Evolutionary conservation across 2,797 vertebrate genomes (phyloP).

Genomic region (Tragopan temminckii): DNA sequence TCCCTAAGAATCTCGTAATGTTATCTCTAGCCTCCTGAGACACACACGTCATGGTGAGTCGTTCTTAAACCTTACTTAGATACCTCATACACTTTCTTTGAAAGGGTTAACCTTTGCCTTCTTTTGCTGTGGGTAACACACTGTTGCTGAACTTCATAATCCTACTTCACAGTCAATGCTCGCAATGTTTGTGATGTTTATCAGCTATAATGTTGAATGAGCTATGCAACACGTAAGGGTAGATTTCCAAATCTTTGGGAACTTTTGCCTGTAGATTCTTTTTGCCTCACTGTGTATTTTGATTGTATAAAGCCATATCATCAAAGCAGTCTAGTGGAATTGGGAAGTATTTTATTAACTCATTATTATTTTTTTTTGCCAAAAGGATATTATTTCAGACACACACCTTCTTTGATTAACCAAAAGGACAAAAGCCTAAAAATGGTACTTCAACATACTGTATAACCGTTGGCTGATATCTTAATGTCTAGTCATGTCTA

Average conservation of each 20-base stretch:
- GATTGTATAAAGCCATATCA: constrained; percentile 44
- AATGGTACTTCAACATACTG: background rate
- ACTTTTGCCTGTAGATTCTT: constrained; percentile 34
- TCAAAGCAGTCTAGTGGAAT: constrained; percentile 22
- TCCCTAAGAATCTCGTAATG: background rate
- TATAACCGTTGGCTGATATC: background rate
- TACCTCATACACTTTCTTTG: constrained; percentile 21
- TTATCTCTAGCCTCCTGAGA: background rate
- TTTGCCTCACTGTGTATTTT: constrained; percentile 55
- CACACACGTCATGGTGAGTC: background rate
- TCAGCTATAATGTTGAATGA: background rate
- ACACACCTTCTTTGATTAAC: background rate
- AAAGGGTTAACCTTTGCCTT: background rate
- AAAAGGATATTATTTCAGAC: background rate
- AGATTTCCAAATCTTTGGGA: constrained; percentile 34
- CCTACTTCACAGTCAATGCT: constrained; percentile 59
- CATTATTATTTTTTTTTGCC: background rate
- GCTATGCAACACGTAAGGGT: constrained; percentile 13
- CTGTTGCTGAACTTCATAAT: constrained; percentile 46
- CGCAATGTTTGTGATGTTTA: background rate
- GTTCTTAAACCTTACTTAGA: constrained; percentile 48
- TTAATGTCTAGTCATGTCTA: background rate
- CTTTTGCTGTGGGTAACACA: background rate
- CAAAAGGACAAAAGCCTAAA: background rate
- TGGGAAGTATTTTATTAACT: constrained; percentile 12